phyloP scores from a whole-genome alignment of 2,888 invertebrate species.

The Drosophila mayaguana region DNA sequence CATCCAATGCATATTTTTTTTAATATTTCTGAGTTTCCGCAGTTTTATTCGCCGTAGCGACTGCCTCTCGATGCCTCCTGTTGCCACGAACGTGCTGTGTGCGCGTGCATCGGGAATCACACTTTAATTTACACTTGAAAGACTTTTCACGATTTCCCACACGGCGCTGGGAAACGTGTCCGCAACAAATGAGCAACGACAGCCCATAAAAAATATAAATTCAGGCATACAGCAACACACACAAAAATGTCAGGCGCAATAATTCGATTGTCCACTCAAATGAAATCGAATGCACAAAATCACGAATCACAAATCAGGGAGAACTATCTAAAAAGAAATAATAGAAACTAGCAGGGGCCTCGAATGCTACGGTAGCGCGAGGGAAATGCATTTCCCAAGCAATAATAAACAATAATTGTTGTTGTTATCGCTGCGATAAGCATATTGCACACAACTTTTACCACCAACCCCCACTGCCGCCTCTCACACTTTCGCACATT shows the following conservation, averaged over 20 bases:
- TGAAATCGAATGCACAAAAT: constrained; percentile 76
- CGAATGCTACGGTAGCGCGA: constrained; percentile 1
- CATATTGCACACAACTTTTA: constrained; percentile 53
- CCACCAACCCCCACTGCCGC: not conserved
- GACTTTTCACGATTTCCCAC: constrained; percentile 67
- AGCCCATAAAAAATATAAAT: constrained; percentile 45
- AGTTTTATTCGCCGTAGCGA: constrained; percentile 38
- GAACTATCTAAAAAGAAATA: constrained; percentile 18
- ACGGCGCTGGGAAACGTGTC: constrained; percentile 65
- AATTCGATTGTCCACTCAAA: constrained; percentile 80
- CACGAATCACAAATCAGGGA: constrained; percentile 44
- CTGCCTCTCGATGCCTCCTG: constrained; percentile 22
- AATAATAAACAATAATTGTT: constrained; percentile 75
- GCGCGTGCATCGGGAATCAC: constrained; percentile 65
- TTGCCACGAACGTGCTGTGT: constrained; percentile 49
- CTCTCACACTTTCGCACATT: constrained; percentile 18
- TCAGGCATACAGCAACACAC: constrained; percentile 3
- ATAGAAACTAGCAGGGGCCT: not conserved
- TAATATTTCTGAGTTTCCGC: constrained; percentile 52
- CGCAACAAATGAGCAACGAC: constrained; percentile 77
- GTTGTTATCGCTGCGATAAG: constrained; percentile 67
- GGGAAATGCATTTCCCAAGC: constrained; percentile 70
- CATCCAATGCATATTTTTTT: constrained; percentile 9
- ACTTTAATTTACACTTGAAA: constrained; percentile 76
- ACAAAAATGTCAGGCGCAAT: constrained; percentile 58